Evolutionary conservation across 1,140 invertebrate species (phyloP), one percentile per base, ranked within the genome.

Genomic region (Doryteuthis pealeii): DNA sequence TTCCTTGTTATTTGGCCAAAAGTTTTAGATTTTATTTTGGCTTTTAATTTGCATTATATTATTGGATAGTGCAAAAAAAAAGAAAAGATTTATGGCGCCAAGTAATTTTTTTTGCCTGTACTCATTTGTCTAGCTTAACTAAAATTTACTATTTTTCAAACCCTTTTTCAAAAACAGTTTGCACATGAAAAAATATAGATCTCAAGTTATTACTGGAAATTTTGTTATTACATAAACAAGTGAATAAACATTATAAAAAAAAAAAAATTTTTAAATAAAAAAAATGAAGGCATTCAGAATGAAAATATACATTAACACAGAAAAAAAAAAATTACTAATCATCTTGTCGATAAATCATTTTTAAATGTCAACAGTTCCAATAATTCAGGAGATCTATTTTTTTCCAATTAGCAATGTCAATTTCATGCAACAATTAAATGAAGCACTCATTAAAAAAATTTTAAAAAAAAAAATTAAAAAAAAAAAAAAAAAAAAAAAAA

Each of bases 21-120:
- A 40, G 35, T 40, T 40, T 5, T n/a, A n/a, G n/a, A 40, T 3
- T 10, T 5, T 40, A 40, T 40, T 40, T 40, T 40, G 35, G 35
- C 35, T 40, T 40, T 40, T 40, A n/a, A 40, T 40, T 40, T 40
- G 10, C 3, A 40, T 5, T 40, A 40, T 40, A 5, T 40, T 40
- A 40, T 40, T 40, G 35, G 35, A 40, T 40, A 40, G 35, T 40
- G 35, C 35, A 40, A 40, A 40, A 40, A 40, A 3, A 40, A 40
- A 40, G 10, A 40, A 40, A 40, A 40, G 4, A 40, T 40, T 40
- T 40, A 62, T 62, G 12, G 26, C 6, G 18, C 54, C 54, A 62
- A 62, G 54, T 62, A 62, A 62, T 62, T 62, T 62, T n/a, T 40
- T 40, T 62, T 62, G 54, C 54, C 54, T 62, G 54, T 62, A 62